phyloP scores from a whole-genome alignment of 1,140 invertebrate species.

The Leucophenga varia region DNA sequence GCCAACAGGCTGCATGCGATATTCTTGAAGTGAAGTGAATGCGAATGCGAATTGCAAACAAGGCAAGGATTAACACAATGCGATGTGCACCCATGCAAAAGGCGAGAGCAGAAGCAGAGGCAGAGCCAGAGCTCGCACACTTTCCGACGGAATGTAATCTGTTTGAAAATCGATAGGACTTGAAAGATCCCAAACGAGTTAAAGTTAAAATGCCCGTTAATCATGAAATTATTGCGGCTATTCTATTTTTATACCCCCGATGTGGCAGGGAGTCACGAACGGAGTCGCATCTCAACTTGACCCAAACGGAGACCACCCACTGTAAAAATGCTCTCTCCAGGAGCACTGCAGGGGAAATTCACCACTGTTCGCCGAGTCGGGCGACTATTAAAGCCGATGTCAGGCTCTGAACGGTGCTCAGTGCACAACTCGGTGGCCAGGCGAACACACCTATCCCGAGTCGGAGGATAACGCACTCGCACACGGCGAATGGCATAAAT shows the following conservation, averaged over 20 bases:
- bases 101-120: background rate
- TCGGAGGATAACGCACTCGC: conserved; percentile 19
- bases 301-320: conserved; percentile 9
- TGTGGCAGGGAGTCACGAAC: too few species aligned
- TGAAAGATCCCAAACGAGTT: conserved; percentile 17
- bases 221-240: conserved; percentile 29
- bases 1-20: conserved; percentile 25
- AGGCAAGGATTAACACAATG: too few species aligned
- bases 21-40: conserved; percentile 39
- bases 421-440: conserved; percentile 31
- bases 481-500: too few species aligned
- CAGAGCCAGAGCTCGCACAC: conserved; percentile 1
- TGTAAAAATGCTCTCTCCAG: conserved; percentile 10
- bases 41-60: background rate
- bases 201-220: conserved; percentile 23
- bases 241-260: conserved; percentile 16
- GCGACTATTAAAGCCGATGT: conserved; percentile 34
- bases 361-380: conserved; percentile 25
- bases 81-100: background rate
- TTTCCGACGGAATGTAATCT: background rate
- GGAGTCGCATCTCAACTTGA: conserved; percentile 20
- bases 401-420: conserved; percentile 21
- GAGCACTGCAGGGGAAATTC: conserved; percentile 25
- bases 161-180: conserved; percentile 30
- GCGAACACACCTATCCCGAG: conserved; percentile 14